These are phyloP conservation scores for Penaeus indicus DNA, from an alignment of 1,140 invertebrate genomes.

Conservation along the genomic window DNA sequence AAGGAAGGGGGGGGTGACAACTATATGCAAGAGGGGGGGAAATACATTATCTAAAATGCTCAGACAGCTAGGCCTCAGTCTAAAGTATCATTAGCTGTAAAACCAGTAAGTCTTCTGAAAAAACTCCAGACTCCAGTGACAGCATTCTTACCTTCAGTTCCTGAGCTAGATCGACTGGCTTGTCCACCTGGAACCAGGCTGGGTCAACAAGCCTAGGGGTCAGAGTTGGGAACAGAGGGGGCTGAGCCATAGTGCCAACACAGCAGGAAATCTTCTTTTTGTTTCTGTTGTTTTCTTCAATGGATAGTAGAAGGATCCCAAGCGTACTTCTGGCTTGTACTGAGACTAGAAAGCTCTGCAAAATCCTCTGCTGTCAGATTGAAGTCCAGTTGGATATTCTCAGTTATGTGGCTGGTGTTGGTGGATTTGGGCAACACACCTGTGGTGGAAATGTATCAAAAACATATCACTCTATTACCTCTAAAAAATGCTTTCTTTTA, in stretches of 20 bases:
- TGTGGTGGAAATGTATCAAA: conserved; percentile 68
- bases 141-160: conserved; percentile 57
- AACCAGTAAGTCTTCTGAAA: background rate
- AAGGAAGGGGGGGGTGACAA: no score
- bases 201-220: conserved; percentile 60
- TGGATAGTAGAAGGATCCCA: conserved; percentile 77
- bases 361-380: conserved; percentile 75
- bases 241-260: conserved; percentile 44
- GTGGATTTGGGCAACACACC: conserved; percentile 81
- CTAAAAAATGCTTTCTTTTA: background rate
- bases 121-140: background rate
- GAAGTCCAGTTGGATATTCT: conserved; percentile 80
- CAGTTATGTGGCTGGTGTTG: conserved; percentile 75
- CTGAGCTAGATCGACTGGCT: conserved; percentile 60
- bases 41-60: no score
- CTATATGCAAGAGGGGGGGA: no score
- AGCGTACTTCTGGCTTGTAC: conserved; percentile 76
- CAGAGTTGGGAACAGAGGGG: conserved; percentile 60
- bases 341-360: conserved; percentile 74
- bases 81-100: no score
- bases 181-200: conserved; percentile 64
- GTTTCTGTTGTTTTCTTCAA: background rate
- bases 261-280: background rate
- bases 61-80: no score
- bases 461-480: background rate